A percentile compares a stretch with the other conserved stretches of the same genome.
Conservation (phyloP, 2,113 vertebrate genomes). For the Leiothrix lutea region DNA sequence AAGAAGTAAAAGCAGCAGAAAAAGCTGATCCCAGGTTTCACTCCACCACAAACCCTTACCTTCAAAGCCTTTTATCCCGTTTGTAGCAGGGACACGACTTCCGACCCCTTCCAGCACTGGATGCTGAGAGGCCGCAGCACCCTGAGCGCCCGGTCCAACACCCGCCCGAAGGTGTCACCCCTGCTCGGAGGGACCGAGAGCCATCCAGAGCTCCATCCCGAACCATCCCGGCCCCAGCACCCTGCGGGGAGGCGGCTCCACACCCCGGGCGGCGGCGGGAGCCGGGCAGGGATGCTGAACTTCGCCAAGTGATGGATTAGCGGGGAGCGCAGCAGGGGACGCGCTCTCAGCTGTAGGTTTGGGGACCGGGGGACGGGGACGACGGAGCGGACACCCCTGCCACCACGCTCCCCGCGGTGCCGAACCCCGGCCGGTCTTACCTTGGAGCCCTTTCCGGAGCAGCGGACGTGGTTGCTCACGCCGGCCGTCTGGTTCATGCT, state of each 20-base stretch:
- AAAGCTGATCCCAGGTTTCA: background rate
- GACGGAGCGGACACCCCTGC: background rate
- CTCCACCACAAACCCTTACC: background rate
- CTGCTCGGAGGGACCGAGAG: background rate
- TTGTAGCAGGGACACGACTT: background rate
- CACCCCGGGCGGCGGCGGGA: background rate
- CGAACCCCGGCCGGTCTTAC: constrained; percentile 31
- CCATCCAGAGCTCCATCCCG: background rate
- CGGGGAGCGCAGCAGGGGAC: background rate
- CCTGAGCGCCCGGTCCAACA: background rate
- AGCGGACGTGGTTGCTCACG: constrained; percentile 77
- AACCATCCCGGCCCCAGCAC: background rate
- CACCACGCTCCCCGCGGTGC: background rate
- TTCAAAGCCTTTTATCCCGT: background rate
- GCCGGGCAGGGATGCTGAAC: background rate
- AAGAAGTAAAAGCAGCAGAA: background rate
- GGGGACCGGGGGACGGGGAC: background rate
- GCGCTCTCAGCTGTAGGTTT: background rate
- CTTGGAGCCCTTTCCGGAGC: constrained; percentile 74
- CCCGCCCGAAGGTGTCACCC: background rate
- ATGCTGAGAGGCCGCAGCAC: background rate
- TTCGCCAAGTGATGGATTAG: background rate
- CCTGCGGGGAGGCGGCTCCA: background rate
- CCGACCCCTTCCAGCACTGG: background rate
- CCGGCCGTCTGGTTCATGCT: constrained; percentile 82